Percentiles rank a stretch among this genome's conserved stretches.
Evolutionary conservation across 2,113 vertebrate species (phyloP).

Genomic region (Poeciliopsis turrubarensis): DNA sequence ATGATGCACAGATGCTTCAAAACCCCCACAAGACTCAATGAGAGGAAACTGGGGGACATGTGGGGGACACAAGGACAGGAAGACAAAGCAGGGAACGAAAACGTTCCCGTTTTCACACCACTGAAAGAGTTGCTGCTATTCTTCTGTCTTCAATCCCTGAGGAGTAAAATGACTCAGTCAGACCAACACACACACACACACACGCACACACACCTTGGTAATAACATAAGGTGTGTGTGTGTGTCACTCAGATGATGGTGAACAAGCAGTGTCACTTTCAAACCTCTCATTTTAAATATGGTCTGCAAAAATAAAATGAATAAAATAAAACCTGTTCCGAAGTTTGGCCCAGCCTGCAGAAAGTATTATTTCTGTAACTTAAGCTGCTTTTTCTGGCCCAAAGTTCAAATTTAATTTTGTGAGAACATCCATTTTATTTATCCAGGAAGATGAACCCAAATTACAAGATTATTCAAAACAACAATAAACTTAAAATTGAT

Average conservation of each 20-base stretch:
- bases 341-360: background rate
- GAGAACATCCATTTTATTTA: background rate
- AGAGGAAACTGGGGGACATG: slow-evolving; percentile 37
- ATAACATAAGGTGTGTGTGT: background rate
- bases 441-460: background rate
- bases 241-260: too few species aligned
- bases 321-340: background rate
- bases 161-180: slow-evolving; percentile 31
- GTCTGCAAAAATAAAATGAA: too few species aligned
- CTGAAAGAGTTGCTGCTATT: slow-evolving; percentile 37
- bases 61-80: slow-evolving; percentile 44
- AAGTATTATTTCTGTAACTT: background rate
- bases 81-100: slow-evolving; percentile 49
- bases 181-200: background rate
- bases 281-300: background rate
- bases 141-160: slow-evolving; percentile 47
- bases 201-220: background rate
- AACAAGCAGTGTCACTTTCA: background rate
- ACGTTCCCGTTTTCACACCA: slow-evolving; percentile 63
- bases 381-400: too few species aligned
- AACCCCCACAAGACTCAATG: slow-evolving; percentile 71
- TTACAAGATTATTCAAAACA: background rate
- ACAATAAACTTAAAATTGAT: background rate
- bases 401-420: background rate
- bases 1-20: slow-evolving; percentile 17